Evolutionary conservation across 2,888 invertebrate species (phyloP).

Genomic region (Sycophila texana): DNA sequence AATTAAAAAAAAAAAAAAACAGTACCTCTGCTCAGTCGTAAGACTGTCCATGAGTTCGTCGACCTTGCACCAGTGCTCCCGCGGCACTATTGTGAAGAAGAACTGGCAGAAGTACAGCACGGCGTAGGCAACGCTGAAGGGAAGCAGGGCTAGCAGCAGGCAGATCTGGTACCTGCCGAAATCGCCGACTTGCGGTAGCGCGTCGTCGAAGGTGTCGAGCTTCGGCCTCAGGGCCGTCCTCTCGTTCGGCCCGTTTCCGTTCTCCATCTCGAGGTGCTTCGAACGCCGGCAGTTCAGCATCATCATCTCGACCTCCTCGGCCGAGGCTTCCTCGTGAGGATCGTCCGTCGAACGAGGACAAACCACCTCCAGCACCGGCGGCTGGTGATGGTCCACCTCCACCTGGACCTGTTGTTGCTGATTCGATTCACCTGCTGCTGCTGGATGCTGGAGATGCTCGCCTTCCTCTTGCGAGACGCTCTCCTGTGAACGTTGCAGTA

Average conservation of each 20-base stretch:
- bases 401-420: neutral
- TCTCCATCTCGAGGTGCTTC: constrained; percentile 48
- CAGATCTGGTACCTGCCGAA: constrained; percentile 77
- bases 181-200: constrained; percentile 76
- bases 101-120: constrained; percentile 77
- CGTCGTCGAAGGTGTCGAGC: constrained; percentile 75
- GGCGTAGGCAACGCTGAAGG: constrained; percentile 76
- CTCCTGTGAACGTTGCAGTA: too few species aligned
- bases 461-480: too few species aligned
- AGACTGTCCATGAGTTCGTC: constrained; percentile 71
- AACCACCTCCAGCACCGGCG: too few species aligned
- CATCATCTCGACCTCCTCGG: neutral
- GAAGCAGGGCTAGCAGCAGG: constrained; percentile 75
- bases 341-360: neutral
- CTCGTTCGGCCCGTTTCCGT: constrained; percentile 60
- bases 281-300: constrained; percentile 21
- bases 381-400: constrained; percentile 3
- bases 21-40: constrained; percentile 73
- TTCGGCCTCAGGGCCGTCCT: constrained; percentile 65
- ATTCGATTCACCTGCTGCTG: too few species aligned
- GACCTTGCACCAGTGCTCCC: constrained; percentile 76
- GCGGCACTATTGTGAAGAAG: constrained; percentile 76
- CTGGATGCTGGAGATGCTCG: too few species aligned
- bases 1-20: neutral
- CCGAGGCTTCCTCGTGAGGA: neutral